Evolutionary conservation across 2,797 vertebrate species (phyloP).

Genomic region (Alauda arvensis): DNA sequence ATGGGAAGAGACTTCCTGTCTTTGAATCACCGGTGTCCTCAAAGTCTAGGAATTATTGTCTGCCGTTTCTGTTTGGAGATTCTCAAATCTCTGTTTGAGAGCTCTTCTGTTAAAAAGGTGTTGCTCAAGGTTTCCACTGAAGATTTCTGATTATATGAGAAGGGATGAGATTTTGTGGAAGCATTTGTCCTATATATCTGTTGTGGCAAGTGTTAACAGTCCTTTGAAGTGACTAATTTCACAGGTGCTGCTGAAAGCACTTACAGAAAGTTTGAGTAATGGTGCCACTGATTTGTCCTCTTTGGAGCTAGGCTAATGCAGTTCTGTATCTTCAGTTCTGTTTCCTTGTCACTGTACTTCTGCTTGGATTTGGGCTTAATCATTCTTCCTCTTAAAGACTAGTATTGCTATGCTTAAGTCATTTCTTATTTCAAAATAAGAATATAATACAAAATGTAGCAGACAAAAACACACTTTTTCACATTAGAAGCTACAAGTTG

Average conservation of each 20-base stretch:
- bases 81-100: neutral
- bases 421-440: neutral
- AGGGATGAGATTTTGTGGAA: neutral
- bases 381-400: neutral
- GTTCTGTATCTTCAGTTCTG: constrained; percentile 14
- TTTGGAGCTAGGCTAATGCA: neutral
- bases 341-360: neutral
- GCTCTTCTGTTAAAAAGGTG: neutral
- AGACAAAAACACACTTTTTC: neutral
- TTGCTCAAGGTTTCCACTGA: neutral
- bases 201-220: neutral
- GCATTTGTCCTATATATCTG: neutral
- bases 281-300: neutral
- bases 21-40: neutral
- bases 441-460: neutral
- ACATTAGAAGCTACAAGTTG: neutral
- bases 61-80: neutral
- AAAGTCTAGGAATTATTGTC: neutral
- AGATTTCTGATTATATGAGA: neutral
- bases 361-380: neutral
- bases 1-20: neutral
- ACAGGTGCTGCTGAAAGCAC: neutral
- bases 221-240: neutral
- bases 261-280: neutral
- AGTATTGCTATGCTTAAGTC: neutral